Evolutionary conservation across 2,113 vertebrate species (phyloP), one percentile per base, ranked within the genome.

Genomic region (Lasiurus borealis): DNA sequence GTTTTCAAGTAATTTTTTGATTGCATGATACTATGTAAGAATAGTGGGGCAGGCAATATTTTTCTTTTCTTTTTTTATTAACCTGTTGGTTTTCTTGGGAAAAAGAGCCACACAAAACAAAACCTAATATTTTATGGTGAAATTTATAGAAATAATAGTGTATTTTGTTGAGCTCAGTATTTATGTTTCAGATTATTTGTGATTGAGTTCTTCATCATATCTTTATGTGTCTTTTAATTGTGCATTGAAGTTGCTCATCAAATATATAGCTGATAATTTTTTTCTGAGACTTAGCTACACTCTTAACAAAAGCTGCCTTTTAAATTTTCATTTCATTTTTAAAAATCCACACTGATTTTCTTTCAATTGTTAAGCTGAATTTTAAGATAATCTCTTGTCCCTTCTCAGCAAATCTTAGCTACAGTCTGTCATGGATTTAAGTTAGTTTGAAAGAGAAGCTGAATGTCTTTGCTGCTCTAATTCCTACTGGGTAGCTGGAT

Each of bases 1-100:
- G 96, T 96, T 97, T 97, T 97, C 95, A 96, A 95, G 95, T 97
- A 97, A 94, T 94, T 95, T 94, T 96, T 94, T 96, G 96, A 96
- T 96, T 92, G 52, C 96, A 82, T 96, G 86, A 46, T 66, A n/a
- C 11, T 75, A 36, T 18, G 6, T 57, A 50, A 78, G 92, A 83
- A 80, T 59, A 88, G 11, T 2, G 72, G 31, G 73, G 71, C 62
- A 85, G 95, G 64, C 34, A 92, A 27, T 62, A 62, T 27, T 27
- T 62, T 62, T 9, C 3, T 12, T 27, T 44, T 82, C n/a, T 48
- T 21, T 91, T n/a, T 21, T 87, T 85, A 78, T 69, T 96, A 95
- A 96, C 27, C 48, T 19, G 48, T 82, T 90, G 25, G 9, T 82
- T 93, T 93, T 91, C 64, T 90, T 86, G 27, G 14, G 36, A 59